phyloP scores from a whole-genome alignment of 37 sponge, comb jelly and placozoan genomes.

The Halisarca cf. caerulea region DNA sequence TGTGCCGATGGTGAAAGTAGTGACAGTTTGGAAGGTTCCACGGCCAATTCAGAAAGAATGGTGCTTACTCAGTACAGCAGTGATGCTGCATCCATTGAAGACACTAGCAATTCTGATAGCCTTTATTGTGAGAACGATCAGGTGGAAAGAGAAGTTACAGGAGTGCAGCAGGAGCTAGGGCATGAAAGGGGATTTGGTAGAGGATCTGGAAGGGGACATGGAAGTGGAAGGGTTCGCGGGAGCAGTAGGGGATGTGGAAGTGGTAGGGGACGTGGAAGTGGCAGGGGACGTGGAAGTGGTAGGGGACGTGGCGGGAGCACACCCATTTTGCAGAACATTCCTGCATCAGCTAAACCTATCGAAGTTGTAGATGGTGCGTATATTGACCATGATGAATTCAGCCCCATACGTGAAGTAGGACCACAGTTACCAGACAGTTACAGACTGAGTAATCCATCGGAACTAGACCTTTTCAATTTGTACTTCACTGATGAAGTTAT shows the following conservation, averaged over 20 bases:
- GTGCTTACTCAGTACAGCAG: too few relatives aligned
- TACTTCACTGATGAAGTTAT: background rate
- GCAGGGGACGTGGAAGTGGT: background rate
- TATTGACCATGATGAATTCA: background rate
- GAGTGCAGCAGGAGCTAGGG: background rate
- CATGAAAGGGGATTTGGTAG: background rate
- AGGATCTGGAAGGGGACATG: background rate
- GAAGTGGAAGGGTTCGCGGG: background rate
- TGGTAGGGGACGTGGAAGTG: background rate
- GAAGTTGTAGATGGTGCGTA: background rate
- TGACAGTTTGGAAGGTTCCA: too few relatives aligned
- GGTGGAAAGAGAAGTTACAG: background rate
- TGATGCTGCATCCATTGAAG: background rate
- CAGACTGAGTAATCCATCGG: background rate
- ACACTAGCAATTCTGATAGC: background rate
- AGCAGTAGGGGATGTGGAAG: background rate
- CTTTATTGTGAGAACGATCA: background rate
- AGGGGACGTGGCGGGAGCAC: background rate
- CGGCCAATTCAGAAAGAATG: too few relatives aligned
- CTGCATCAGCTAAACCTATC: background rate
- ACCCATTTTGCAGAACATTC: background rate
- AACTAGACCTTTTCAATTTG: background rate
- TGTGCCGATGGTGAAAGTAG: too few relatives aligned
- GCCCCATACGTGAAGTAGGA: background rate
- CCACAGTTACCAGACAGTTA: background rate